Conservation (phyloP, 2,888 invertebrate species). For the Lobophora halterata region DNA sequence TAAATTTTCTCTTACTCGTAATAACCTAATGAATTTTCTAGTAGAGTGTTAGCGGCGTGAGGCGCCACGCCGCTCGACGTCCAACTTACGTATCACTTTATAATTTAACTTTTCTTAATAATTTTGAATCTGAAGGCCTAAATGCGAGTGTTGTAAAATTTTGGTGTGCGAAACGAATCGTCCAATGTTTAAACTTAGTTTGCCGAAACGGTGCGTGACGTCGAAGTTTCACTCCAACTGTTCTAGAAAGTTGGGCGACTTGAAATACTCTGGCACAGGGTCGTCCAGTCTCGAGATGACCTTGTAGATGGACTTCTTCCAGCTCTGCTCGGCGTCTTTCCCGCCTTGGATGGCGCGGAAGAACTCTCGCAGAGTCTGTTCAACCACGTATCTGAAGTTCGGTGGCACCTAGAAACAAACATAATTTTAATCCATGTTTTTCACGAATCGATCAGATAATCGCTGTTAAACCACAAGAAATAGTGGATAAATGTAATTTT, state of each 20-base stretch:
- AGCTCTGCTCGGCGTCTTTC: slow-evolving; percentile 98
- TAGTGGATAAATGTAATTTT: too few species aligned
- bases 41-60: slow-evolving; percentile 60
- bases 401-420: slow-evolving; percentile 91
- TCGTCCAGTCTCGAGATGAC: slow-evolving; percentile 99
- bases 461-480: too few species aligned
- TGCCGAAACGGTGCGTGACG: slow-evolving; percentile 65
- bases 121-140: slow-evolving; percentile 85
- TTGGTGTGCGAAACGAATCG: slow-evolving; percentile 79
- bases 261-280: slow-evolving; percentile 99
- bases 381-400: slow-evolving; percentile 97
- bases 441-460: too few species aligned
- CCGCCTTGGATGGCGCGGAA: slow-evolving; percentile 98
- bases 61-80: slow-evolving; percentile 60
- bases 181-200: slow-evolving; percentile 63
- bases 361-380: slow-evolving; percentile 98
- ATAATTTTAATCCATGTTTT: slow-evolving; percentile 7
- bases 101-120: slow-evolving; percentile 74
- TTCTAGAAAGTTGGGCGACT: slow-evolving; percentile 99
- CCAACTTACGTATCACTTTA: slow-evolving; percentile 68
- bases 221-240: slow-evolving; percentile 91
- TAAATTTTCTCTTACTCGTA: slow-evolving; percentile 78
- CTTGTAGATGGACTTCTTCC: slow-evolving; percentile 99
- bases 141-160: slow-evolving; percentile 85
- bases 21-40: slow-evolving; percentile 79